Base-by-base conservation (phyloP, 2,888 invertebrate species). In the Polietes domitor region DNA sequence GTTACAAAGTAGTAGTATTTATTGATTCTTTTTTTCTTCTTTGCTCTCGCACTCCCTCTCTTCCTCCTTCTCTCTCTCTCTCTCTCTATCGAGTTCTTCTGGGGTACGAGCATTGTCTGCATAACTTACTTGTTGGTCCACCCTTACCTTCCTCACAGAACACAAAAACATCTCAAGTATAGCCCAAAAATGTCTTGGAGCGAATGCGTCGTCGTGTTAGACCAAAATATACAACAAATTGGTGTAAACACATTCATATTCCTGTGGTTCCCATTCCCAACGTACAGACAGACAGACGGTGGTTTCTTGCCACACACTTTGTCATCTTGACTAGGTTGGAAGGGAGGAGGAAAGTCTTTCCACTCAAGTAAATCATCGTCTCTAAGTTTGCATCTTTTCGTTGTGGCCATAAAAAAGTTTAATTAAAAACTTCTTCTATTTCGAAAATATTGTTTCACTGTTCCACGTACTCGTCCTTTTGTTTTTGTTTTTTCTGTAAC, bases 371-470 rank as follows among this genome's bases (percentile, higher is more conserved):
- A 61, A 68, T 73, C 37, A 77, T 65, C 68, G 37, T 71, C 50
- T 53, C 26, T 41, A 19, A 50, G 61, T 73, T 24, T 26, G 26
- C n/a, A 19, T 32, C 47, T 61, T 65, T 17, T 43, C 43, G 70
- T 63, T 53, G 15, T 73, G 65, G 28, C 65, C 32, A 65, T 65
- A 65, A 79, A 77, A 77, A 50, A 43, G 73, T 80, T 83, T 83
- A 83, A 83, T 83, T 83, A 83, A 83, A 65, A 83, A 83, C 74
- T 80, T 80, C 61, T 70, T 76, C 63, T 47, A 47, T 47, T 71
- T 12, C 3, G 41, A 37, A 37, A 7, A 37, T 37, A 3, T 37
- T 37, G 37, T 37, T 72, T 26, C 28, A 10, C 9, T 55, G 17
- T 70, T 78, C 50, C 32, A 68, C 7, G 15, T 47, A 47, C 47